Evolutionary conservation across 2,888 invertebrate genomes (phyloP), one percentile per base, ranked within the genome.

Genomic region (Agrotis segetum): DNA sequence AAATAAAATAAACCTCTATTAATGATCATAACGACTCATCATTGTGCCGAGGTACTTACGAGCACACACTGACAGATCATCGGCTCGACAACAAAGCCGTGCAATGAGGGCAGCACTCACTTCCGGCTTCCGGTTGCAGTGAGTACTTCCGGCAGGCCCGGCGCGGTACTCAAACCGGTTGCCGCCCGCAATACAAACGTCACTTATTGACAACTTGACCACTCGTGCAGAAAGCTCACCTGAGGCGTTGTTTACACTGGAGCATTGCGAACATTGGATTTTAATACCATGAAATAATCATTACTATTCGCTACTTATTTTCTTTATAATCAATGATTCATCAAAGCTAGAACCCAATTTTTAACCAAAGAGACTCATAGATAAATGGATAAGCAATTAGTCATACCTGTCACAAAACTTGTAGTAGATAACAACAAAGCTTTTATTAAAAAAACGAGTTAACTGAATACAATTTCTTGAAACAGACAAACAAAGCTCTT

Each of bases 41-140:
- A 53, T 40, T 71, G 44, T 78, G 19, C 60, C 50, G 71, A 49
- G 44, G 17, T 62, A 50, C n/a, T n/a, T n/a, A n/a, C 17, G 46
- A 59, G 53, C 53, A 50, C 50, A 58, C 40, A 16, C 47, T 44
- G 67, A 74, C 65, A 68, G 67, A 50, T 72, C 62, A 59, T 61
- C 68, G 65, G 71, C 59, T 55, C 62, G 46, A 44, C 74, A 81
- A 84, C 84, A 85, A 79, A 81, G 84, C 83, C 44, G 16, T 59
- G 72, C 67, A 69, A 84, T 86, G 75, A 62, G 85, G 73, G 44
- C 83, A 71, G 60, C 68, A 60, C 64, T 70, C 70, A 65, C 83
- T 85, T 87, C 87, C 88, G 84, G 85, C 75, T 84, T 81, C 81
- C 87, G 79, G 79, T 65, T 61, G 66, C 58, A 65, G 56, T 67